Conservation (phyloP, 1,140 invertebrate species). For the Drosophila paulistorum region DNA sequence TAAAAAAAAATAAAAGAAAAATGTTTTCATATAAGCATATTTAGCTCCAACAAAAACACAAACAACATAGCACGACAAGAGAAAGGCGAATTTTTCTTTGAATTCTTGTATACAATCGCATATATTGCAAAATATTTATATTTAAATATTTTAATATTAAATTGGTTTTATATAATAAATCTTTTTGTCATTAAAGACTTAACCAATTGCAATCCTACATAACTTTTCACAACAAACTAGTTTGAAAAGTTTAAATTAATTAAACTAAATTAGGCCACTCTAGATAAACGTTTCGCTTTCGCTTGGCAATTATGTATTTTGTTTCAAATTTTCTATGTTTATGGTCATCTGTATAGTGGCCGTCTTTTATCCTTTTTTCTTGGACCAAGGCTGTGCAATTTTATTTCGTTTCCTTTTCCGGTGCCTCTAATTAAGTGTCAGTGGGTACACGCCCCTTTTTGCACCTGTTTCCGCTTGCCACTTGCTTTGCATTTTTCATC, state of each 20-base stretch:
- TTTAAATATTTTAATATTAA: not conserved
- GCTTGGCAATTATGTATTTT: not conserved
- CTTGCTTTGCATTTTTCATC: slow-evolving; percentile 42
- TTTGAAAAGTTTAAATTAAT: not conserved
- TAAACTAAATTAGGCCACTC: not conserved
- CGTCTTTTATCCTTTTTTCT: slow-evolving; percentile 10
- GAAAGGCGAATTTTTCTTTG: slow-evolving; percentile 47
- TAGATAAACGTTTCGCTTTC: not conserved
- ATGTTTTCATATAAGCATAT: slow-evolving; percentile 27
- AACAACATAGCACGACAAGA: slow-evolving; percentile 26
- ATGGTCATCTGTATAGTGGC: not conserved
- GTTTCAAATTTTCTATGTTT: not conserved
- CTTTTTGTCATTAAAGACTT: too few species aligned
- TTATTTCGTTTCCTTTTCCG: slow-evolving; percentile 70
- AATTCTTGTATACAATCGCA: slow-evolving; percentile 2
- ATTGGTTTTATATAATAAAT: too few species aligned
- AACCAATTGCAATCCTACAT: too few species aligned
- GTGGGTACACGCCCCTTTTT: slow-evolving; percentile 30
- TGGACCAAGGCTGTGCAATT: slow-evolving; percentile 56
- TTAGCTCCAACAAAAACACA: not conserved
- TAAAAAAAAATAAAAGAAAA: slow-evolving; percentile 35
- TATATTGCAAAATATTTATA: not conserved
- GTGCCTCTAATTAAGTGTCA: slow-evolving; percentile 75
- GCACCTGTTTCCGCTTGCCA: slow-evolving; percentile 28
- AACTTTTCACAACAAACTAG: too few species aligned